Evolutionary conservation across 2,888 invertebrate species (phyloP).

Genomic region (Nebria brevicollis): DNA sequence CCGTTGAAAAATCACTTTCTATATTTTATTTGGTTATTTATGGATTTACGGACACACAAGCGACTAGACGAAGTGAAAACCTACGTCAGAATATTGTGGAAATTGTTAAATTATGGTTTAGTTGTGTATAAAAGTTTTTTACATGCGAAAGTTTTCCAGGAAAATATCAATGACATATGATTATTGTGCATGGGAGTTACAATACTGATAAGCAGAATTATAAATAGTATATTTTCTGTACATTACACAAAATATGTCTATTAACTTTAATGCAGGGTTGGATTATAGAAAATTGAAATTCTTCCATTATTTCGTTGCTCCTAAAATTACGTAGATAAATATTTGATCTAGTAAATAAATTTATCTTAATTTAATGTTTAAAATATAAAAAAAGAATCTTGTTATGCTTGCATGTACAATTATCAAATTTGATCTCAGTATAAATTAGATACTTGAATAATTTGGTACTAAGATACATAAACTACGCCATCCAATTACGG

Average conservation of each 20-base stretch:
- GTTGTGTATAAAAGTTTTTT: slow-evolving; percentile 8
- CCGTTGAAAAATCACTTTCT: slow-evolving; percentile 33
- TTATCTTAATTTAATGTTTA: too few species aligned
- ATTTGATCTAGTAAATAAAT: too few species aligned
- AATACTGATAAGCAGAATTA: background rate
- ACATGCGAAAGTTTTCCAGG: background rate
- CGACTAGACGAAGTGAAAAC: slow-evolving; percentile 22
- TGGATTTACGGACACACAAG: slow-evolving; percentile 9
- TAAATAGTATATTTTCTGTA: background rate
- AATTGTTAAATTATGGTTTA: slow-evolving; percentile 14
- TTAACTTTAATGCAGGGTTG: too few species aligned
- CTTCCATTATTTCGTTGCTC: too few species aligned
- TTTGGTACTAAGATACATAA: too few species aligned
- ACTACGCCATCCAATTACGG: too few species aligned
- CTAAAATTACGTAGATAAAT: too few species aligned
- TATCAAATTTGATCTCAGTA: too few species aligned
- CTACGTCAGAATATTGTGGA: background rate
- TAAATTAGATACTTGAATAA: too few species aligned
- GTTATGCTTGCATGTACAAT: too few species aligned
- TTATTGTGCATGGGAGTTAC: background rate
- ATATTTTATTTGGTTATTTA: slow-evolving; percentile 27
- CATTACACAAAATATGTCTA: background rate
- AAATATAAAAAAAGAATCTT: too few species aligned
- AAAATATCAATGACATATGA: background rate
- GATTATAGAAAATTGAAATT: too few species aligned